Conservation (phyloP, 2,888 invertebrate genomes). For the Macaria liturata region DNA sequence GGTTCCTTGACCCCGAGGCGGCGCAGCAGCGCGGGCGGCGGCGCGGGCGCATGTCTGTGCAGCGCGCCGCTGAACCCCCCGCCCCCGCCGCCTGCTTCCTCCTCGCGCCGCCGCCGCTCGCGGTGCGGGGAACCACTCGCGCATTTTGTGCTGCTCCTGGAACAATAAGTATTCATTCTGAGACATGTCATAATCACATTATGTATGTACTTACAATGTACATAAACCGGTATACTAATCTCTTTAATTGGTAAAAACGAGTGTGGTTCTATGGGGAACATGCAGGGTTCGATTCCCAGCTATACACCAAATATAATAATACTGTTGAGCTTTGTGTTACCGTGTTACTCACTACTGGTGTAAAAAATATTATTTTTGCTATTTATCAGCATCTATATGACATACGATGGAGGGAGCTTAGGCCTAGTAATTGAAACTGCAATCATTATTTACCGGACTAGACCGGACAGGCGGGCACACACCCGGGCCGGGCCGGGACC, state of each 20-base stretch:
- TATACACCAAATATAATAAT: too few species aligned
- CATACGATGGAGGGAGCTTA: neutral
- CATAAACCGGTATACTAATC: too few species aligned
- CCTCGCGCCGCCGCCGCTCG: conserved; percentile 81
- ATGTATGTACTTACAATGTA: too few species aligned
- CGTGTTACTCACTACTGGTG: too few species aligned
- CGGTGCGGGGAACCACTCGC: conserved; percentile 85
- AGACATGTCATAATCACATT: too few species aligned
- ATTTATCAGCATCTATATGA: too few species aligned
- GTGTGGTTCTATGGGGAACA: too few species aligned
- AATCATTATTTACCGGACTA: conserved; percentile 59
- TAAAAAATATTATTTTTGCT: too few species aligned
- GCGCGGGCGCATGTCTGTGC: conserved; percentile 88
- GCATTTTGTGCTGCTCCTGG: conserved; percentile 84
- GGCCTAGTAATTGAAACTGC: conserved; percentile 53
- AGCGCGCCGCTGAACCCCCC: conserved; percentile 88
- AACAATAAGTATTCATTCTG: conserved; percentile 12
- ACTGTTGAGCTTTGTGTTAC: too few species aligned
- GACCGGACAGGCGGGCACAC: conserved; percentile 16
- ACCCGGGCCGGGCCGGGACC: conserved; percentile 30
- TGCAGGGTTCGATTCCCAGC: too few species aligned
- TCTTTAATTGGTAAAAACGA: too few species aligned
- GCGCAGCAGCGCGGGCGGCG: conserved; percentile 90
- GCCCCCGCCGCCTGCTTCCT: conserved; percentile 75
- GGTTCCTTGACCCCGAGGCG: conserved; percentile 90